phyloP scores from a whole-genome alignment of 2,888 invertebrate species.

The Campoplex nolae region DNA sequence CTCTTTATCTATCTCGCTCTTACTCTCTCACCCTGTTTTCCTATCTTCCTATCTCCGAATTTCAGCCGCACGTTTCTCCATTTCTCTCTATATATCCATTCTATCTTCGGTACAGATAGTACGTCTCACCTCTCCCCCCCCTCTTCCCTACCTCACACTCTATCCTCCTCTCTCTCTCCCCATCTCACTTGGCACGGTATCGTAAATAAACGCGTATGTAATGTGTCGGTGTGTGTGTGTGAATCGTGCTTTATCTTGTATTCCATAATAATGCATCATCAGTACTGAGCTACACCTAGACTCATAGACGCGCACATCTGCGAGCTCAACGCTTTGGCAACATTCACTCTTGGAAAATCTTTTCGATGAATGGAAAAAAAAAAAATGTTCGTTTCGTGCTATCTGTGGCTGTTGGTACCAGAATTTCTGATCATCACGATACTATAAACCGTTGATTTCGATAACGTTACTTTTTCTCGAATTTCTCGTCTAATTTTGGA shows the following conservation, averaged over 20 bases:
- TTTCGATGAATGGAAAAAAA: too few species aligned
- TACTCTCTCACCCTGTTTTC: slow-evolving; percentile 73
- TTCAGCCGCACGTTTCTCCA: slow-evolving; percentile 74
- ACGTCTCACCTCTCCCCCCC: slow-evolving; percentile 54
- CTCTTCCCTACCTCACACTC: background rate
- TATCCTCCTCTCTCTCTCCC: slow-evolving; percentile 36
- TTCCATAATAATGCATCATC: slow-evolving; percentile 69
- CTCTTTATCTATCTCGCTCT: slow-evolving; percentile 61
- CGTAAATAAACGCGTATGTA: slow-evolving; percentile 68
- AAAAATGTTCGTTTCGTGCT: too few species aligned
- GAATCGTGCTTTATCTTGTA: slow-evolving; percentile 71
- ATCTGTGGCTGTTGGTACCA: too few species aligned
- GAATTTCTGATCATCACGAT: too few species aligned
- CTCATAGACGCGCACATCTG: slow-evolving; percentile 2
- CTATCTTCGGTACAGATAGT: slow-evolving; percentile 67
- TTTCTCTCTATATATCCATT: slow-evolving; percentile 66
- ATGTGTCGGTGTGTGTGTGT: background rate
- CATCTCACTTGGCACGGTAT: slow-evolving; percentile 13
- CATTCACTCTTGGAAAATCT: background rate
- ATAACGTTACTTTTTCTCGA: too few species aligned
- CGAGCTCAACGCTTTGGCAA: background rate
- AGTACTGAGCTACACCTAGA: slow-evolving; percentile 16
- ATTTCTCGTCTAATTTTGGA: too few species aligned
- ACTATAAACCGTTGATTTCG: too few species aligned
- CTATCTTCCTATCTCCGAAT: slow-evolving; percentile 80